These are phyloP conservation scores for Gnatocerus cornutus DNA, from an alignment of 2,888 invertebrate species.

Conservation along the genomic window DNA sequence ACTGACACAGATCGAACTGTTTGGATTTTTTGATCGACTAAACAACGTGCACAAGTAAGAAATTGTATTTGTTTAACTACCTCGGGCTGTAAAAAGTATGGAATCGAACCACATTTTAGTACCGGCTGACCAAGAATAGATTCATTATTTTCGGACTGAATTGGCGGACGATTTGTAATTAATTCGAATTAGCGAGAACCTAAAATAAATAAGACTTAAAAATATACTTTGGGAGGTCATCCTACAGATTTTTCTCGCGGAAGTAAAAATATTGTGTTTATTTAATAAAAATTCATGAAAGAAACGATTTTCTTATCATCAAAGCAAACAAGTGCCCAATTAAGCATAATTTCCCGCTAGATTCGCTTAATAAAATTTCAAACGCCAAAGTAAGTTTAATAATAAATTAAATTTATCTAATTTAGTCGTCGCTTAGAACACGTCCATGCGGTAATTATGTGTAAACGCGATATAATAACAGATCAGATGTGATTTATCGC, in stretches of 20 bases:
- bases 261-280: too few species aligned
- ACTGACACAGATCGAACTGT: constrained; percentile 33
- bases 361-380: constrained; percentile 9
- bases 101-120: constrained; percentile 1
- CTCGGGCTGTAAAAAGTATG: constrained; percentile 20
- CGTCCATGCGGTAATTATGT: constrained; percentile 55
- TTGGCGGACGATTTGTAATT: constrained; percentile 16
- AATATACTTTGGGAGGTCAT: too few species aligned
- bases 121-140: constrained; percentile 10
- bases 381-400: background rate
- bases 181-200: constrained; percentile 8
- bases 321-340: constrained; percentile 6
- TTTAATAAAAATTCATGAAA: too few species aligned
- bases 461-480: constrained; percentile 60
- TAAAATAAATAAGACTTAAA: constrained; percentile 7
- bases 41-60: constrained; percentile 5
- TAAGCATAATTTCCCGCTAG: constrained; percentile 6
- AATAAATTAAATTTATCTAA: constrained; percentile 51
- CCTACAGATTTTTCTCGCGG: too few species aligned
- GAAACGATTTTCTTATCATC: background rate
- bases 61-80: constrained; percentile 39
- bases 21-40: background rate
- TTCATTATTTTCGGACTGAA: constrained; percentile 18
- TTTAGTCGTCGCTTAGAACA: constrained; percentile 56
- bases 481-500: constrained; percentile 54